Evolutionary conservation across 2,797 vertebrate species (phyloP).

Genomic region (Cottoperca gobio): DNA sequence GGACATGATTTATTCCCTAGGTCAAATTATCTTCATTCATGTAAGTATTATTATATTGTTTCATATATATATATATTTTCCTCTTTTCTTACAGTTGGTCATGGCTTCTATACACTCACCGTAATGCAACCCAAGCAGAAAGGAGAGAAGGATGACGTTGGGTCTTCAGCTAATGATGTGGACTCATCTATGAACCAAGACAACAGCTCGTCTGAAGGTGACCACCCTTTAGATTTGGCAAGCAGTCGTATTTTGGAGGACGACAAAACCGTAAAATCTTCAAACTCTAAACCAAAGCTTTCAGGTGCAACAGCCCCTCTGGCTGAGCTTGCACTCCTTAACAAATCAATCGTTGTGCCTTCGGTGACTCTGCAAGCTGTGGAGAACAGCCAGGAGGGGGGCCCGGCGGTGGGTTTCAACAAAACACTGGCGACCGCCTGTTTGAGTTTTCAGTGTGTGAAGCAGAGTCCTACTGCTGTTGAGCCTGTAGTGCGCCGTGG

Average conservation of each 20-base stretch:
- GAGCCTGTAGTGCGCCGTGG: neutral
- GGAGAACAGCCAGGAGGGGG: neutral
- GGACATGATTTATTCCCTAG: neutral
- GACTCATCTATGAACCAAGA: neutral
- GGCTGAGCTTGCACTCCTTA: conserved; percentile 6
- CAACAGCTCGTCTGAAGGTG: neutral
- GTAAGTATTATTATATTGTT: neutral
- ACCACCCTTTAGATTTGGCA: neutral
- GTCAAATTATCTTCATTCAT: neutral
- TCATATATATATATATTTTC: neutral
- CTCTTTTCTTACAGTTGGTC: conserved; percentile 46
- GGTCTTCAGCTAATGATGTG: neutral
- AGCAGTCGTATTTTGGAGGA: conserved; percentile 36
- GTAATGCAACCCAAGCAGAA: conserved; percentile 40
- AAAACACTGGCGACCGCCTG: neutral
- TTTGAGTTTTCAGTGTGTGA: conserved; percentile 24
- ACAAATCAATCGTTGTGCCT: conserved; percentile 26
- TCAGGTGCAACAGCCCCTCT: neutral
- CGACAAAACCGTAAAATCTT: conserved; percentile 64
- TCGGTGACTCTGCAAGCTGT: neutral
- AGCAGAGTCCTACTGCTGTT: neutral
- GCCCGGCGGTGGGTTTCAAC: neutral
- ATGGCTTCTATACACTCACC: conserved; percentile 65
- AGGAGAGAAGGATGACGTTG: neutral
- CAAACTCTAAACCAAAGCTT: conserved; percentile 1